Conservation (phyloP, 2,113 vertebrate species). For the Telmatochromis sp. region DNA sequence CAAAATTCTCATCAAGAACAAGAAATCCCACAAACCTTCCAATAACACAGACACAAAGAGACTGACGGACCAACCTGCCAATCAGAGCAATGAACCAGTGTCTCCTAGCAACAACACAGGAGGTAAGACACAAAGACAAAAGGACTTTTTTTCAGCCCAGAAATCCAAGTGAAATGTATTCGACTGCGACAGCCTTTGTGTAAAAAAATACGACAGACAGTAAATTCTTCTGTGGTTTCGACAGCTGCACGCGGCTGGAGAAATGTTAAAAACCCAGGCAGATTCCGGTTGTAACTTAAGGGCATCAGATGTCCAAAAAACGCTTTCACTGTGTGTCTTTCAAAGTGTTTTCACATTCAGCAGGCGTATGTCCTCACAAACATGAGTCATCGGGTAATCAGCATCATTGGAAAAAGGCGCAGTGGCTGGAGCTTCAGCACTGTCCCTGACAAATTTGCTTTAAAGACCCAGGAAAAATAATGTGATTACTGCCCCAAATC, state of each 20-base stretch:
- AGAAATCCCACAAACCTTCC: constrained; percentile 93
- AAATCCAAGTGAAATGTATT: constrained; percentile 3
- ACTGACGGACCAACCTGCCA: constrained; percentile 86
- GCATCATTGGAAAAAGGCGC: background rate
- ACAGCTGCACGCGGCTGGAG: background rate
- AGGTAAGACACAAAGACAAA: constrained; percentile 52
- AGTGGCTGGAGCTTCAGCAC: background rate
- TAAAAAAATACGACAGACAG: background rate
- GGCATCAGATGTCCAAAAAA: background rate
- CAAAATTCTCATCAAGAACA: constrained; percentile 98
- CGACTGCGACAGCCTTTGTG: background rate
- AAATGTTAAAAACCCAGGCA: background rate
- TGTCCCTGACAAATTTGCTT: background rate
- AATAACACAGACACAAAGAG: constrained; percentile 86
- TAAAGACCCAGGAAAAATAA: background rate
- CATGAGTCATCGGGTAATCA: constrained; percentile 2
- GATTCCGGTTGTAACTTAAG: background rate
- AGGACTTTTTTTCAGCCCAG: background rate
- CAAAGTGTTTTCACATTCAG: background rate
- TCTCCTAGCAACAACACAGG: constrained; percentile 85
- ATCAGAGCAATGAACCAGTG: constrained; percentile 85
- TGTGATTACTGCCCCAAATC: background rate
- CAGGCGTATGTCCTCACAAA: background rate
- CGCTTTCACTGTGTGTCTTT: background rate
- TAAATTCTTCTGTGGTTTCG: background rate